These are phyloP conservation scores for Enteromius unitaeniatus DNA, from an alignment of 2,797 vertebrate genomes.

Conservation along the genomic window DNA sequence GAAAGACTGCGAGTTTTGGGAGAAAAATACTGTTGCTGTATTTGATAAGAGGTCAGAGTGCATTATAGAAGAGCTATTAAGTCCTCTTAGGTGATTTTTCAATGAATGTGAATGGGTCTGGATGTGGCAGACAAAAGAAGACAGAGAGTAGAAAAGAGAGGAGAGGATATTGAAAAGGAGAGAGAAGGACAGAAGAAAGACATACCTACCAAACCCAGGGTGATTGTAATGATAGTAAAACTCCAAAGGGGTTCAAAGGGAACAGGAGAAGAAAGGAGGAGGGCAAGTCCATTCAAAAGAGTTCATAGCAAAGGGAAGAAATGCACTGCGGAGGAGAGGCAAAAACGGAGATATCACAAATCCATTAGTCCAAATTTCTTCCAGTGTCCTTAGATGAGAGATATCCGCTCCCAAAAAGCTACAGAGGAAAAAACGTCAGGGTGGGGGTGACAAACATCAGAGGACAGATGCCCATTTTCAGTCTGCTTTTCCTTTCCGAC, in stretches of 20 bases:
- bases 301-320: constrained; percentile 51
- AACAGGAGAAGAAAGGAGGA: constrained; percentile 61
- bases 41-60: constrained; percentile 53
- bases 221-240: constrained; percentile 72
- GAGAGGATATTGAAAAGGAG: not conserved
- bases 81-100: constrained; percentile 22
- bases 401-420: constrained; percentile 58
- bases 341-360: constrained; percentile 48
- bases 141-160: constrained; percentile 15
- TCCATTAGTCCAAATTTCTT: constrained; percentile 54
- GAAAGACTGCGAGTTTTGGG: not conserved
- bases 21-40: constrained; percentile 19
- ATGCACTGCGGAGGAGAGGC: constrained; percentile 55
- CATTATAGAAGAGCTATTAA: constrained; percentile 42
- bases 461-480: constrained; percentile 36
- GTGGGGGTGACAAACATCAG: constrained; percentile 38
- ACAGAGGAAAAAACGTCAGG: constrained; percentile 45
- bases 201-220: constrained; percentile 70
- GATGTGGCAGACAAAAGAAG: constrained; percentile 16
- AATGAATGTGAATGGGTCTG: constrained; percentile 25
- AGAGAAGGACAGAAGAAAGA: constrained; percentile 32
- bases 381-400: constrained; percentile 46
- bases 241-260: constrained; percentile 63
- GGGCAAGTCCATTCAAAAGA: constrained; percentile 54
- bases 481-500: constrained; percentile 25